These are phyloP conservation scores for Alfaro cultratus DNA, from an alignment of 2,797 vertebrate species.

Conservation along the genomic window DNA sequence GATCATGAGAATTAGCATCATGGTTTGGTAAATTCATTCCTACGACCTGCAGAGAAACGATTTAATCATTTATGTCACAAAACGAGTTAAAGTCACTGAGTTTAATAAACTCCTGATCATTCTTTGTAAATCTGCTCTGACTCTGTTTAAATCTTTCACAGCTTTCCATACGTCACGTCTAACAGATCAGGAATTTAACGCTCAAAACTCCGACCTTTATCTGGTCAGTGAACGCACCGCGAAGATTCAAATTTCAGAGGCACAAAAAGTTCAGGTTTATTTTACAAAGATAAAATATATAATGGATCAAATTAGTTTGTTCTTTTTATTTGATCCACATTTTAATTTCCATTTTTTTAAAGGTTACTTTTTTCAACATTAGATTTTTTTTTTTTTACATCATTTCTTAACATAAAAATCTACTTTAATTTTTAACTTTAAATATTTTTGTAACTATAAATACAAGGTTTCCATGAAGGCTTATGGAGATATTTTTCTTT, in stretches of 20 bases:
- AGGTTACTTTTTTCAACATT: too few species aligned
- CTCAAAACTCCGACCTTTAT: neutral
- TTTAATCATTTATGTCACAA: neutral
- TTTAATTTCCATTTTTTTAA: too few species aligned
- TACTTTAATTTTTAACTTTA: neutral
- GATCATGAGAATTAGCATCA: neutral
- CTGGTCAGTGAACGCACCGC: too few species aligned
- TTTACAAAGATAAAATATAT: neutral
- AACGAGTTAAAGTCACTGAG: neutral
- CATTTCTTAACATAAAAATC: neutral
- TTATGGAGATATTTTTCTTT: neutral
- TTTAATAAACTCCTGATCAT: slow-evolving; percentile 8
- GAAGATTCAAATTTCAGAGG: neutral
- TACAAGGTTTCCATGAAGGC: neutral
- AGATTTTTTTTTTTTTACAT: neutral
- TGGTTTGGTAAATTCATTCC: neutral
- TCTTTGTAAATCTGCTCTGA: neutral
- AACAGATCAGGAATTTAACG: neutral
- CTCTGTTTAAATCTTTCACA: neutral
- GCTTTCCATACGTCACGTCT: neutral
- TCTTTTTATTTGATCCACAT: too few species aligned
- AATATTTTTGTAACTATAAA: too few species aligned
- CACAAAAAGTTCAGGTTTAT: neutral
- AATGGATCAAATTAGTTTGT: neutral
- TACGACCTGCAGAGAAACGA: neutral